Percentiles rank a stretch among this genome's conserved stretches.
These are phyloP conservation scores for Myotis findleyi DNA, from an alignment of 2,797 vertebrate species.

Conservation along the genomic window DNA sequence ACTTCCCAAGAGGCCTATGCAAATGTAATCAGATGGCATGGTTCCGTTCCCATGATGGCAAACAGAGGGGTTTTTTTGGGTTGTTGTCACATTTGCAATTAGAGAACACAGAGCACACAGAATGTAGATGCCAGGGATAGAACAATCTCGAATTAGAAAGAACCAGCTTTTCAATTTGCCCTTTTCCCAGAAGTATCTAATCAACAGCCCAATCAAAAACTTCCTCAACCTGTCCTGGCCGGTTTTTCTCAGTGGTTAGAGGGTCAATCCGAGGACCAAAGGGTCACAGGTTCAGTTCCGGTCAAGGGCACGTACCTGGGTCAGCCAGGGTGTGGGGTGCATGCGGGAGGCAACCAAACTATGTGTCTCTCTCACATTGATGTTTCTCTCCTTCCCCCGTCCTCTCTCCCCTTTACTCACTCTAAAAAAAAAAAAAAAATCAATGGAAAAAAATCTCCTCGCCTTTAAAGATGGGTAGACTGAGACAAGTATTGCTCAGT, in stretches of 20 bases:
- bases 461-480: neutral
- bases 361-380: too few species aligned
- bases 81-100: neutral
- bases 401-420: too few species aligned
- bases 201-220: neutral
- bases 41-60: neutral
- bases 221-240: neutral
- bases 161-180: slow-evolving; percentile 7
- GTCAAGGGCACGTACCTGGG: too few species aligned
- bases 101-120: slow-evolving; percentile 10
- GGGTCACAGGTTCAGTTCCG: too few species aligned
- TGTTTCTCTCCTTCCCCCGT: too few species aligned
- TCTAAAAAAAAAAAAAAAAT: too few species aligned
- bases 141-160: slow-evolving; percentile 15
- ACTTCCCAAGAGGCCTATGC: neutral
- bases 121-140: neutral
- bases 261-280: too few species aligned
- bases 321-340: too few species aligned
- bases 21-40: neutral
- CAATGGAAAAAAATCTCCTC: too few species aligned
- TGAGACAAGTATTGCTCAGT: neutral
- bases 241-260: too few species aligned
- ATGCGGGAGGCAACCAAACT: too few species aligned
- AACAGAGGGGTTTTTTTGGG: neutral
- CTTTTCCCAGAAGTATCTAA: slow-evolving; percentile 24